A percentile compares a stretch with the other conserved stretches of the same genome.
Conservation (phyloP, 2,113 vertebrate genomes). For the Chrysemys picta region DNA sequence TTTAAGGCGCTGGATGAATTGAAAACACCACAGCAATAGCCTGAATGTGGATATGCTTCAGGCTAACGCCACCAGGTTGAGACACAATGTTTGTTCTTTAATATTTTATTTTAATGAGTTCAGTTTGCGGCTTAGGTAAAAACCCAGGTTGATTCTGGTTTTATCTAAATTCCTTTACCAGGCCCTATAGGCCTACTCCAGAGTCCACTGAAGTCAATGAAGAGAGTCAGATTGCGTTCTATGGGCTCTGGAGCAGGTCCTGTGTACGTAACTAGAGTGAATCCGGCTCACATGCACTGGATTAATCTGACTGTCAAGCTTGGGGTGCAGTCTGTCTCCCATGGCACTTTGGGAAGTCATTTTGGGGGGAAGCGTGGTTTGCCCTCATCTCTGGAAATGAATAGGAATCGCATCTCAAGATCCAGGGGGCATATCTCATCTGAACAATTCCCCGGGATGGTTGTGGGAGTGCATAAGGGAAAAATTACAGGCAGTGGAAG, state of each 20-base stretch:
- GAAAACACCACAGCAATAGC: rapidly evolving
- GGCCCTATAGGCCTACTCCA: neutral
- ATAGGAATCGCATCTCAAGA: neutral
- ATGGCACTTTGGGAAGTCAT: neutral
- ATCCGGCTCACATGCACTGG: neutral
- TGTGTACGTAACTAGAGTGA: neutral
- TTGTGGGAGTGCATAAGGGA: neutral
- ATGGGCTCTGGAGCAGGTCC: neutral
- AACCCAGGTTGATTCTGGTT: neutral
- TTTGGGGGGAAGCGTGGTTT: neutral
- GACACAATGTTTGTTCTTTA: neutral
- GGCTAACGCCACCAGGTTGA: neutral
- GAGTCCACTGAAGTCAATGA: neutral
- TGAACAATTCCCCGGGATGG: neutral
- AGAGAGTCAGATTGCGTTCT: neutral
- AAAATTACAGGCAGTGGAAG: neutral
- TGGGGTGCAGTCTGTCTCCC: neutral
- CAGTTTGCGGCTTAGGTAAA: neutral
- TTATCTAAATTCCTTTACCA: neutral
- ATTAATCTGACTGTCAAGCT: neutral
- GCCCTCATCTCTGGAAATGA: neutral
- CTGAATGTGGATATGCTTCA: neutral
- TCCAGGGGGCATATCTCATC: neutral
- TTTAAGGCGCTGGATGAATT: neutral
- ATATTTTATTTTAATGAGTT: neutral